Evolutionary conservation across 2,888 invertebrate species (phyloP).

Genomic region (Parnassius glacialis): DNA sequence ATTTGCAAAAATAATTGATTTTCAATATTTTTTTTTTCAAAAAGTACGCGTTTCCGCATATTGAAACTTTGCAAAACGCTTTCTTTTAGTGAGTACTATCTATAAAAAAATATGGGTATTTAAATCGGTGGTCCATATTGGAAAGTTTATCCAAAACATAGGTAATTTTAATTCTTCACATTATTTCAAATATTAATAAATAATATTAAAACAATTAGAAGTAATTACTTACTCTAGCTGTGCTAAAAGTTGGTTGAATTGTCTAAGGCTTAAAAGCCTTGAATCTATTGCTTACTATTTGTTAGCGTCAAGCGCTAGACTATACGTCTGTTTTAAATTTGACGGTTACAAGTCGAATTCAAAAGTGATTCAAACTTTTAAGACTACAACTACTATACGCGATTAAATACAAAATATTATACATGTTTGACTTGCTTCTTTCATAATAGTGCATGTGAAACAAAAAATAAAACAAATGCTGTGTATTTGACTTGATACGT

Average conservation of each 20-base stretch:
- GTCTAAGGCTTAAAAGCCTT: not conserved
- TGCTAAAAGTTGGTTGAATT: not conserved
- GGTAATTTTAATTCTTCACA: too few species aligned
- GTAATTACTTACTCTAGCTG: not conserved
- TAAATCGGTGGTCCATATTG: too few species aligned
- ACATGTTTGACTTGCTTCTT: slow-evolving; percentile 10
- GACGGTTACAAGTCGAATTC: slow-evolving; percentile 19
- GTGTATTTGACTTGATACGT: slow-evolving; percentile 12
- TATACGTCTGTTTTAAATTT: slow-evolving; percentile 11
- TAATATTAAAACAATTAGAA: too few species aligned
- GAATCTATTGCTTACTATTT: not conserved
- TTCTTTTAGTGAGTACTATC: too few species aligned
- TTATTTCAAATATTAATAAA: too few species aligned
- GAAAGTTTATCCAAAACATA: too few species aligned
- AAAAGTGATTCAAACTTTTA: slow-evolving; percentile 13
- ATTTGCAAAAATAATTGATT: too few species aligned
- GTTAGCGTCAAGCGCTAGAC: not conserved
- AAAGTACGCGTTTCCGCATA: too few species aligned
- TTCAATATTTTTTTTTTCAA: too few species aligned
- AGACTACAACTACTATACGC: slow-evolving; percentile 3
- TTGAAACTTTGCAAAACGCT: too few species aligned
- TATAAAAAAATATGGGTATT: too few species aligned
- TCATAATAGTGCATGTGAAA: slow-evolving; percentile 6
- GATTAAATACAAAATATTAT: not conserved
- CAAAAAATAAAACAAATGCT: not conserved